A percentile compares a stretch with the other conserved stretches of the same genome.
phyloP scores from a whole-genome alignment of 2,797 vertebrate species.

The Xenops minutus region DNA sequence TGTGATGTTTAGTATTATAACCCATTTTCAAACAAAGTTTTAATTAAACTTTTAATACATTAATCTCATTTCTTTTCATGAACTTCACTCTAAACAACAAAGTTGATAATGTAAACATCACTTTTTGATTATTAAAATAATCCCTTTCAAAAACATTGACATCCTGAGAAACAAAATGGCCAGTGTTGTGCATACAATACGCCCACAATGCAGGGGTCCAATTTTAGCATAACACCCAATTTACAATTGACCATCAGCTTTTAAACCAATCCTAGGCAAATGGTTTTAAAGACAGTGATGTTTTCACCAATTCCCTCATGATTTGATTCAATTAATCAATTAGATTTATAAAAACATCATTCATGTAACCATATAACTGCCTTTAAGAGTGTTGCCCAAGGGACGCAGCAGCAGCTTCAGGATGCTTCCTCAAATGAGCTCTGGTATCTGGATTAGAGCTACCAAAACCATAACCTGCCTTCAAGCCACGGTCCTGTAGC shows the following conservation, averaged over 20 bases:
- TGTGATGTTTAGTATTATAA: neutral
- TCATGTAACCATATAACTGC: neutral
- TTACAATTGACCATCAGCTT: neutral
- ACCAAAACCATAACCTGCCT: neutral
- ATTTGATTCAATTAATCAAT: neutral
- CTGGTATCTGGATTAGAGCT: neutral
- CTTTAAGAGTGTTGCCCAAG: neutral
- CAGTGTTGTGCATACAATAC: neutral
- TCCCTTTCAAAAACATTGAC: neutral
- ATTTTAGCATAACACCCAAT: neutral
- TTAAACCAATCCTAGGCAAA: neutral
- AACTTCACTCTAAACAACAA: neutral
- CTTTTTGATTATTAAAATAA: constrained; percentile 16
- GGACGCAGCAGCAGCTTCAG: neutral
- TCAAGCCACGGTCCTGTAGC: neutral
- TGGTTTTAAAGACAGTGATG: fast-evolving
- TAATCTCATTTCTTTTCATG: neutral
- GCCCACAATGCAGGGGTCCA: neutral
- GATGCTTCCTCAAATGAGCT: neutral
- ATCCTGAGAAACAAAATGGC: neutral
- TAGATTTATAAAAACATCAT: neutral
- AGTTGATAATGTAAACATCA: constrained; percentile 19
- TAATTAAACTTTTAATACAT: constrained; percentile 44
- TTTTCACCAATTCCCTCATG: neutral
- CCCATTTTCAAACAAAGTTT: neutral